Conservation (phyloP, 2,113 vertebrate species). For the Elephas maximus region DNA sequence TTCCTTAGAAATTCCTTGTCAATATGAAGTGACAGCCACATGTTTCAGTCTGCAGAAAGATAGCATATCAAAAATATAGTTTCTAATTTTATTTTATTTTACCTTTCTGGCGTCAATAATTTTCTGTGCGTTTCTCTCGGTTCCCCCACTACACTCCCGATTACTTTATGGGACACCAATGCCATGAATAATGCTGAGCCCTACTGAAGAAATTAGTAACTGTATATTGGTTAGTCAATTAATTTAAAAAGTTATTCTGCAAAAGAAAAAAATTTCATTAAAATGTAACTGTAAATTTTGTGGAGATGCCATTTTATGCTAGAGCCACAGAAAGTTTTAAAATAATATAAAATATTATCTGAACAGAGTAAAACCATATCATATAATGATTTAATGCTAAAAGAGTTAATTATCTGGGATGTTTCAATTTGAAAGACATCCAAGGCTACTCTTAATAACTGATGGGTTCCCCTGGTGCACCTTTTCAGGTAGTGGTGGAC, state of each 20-base stretch:
- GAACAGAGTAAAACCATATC: not conserved
- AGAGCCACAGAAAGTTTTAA: not conserved
- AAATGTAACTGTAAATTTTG: not conserved
- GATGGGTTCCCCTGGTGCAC: not conserved
- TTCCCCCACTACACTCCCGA: not conserved
- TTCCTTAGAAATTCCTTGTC: not conserved
- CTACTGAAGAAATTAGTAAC: not conserved
- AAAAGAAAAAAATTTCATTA: conserved; percentile 18
- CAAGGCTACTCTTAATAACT: not conserved
- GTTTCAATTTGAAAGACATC: not conserved
- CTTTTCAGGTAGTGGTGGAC: not conserved
- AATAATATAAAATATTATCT: not conserved
- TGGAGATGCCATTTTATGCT: not conserved
- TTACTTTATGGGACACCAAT: not conserved
- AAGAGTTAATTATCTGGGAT: not conserved
- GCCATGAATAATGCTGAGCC: not conserved
- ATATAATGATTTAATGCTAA: not conserved
- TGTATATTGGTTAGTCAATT: not conserved
- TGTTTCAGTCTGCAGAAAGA: not conserved
- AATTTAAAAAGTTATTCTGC: not conserved
- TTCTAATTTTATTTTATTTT: not conserved
- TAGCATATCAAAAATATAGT: not conserved
- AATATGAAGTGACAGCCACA: not conserved
- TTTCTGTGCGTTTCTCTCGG: not conserved
- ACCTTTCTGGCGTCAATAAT: not conserved